Conservation (phyloP, 2,888 invertebrate species). For the Chaetoderma sp. region DNA sequence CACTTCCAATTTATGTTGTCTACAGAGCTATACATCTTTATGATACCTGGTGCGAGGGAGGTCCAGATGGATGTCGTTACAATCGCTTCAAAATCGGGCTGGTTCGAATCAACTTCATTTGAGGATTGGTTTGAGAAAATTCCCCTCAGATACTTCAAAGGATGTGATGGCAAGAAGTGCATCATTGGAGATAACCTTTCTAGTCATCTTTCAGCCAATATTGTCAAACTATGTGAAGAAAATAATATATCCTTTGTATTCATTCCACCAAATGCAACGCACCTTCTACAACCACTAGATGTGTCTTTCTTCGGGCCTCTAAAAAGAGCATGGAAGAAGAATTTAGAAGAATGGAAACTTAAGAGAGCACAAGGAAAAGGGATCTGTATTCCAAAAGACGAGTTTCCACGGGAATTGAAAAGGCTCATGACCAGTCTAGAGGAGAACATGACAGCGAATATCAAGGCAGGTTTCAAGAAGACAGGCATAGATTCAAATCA, state of each 20-base stretch:
- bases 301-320: not conserved
- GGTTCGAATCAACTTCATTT: conserved; percentile 55
- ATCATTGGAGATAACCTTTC: conserved; percentile 67
- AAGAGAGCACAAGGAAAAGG: not conserved
- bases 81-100: conserved; percentile 64
- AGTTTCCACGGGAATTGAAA: not conserved
- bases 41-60: conserved; percentile 66
- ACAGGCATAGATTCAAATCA: too few species aligned
- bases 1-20: conserved; percentile 67
- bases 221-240: not conserved
- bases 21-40: conserved; percentile 68
- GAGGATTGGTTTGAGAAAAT: conserved; percentile 56
- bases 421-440: too few species aligned
- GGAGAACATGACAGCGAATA: too few species aligned
- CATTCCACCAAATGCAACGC: not conserved
- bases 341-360: not conserved
- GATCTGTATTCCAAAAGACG: not conserved
- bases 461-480: not conserved
- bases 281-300: not conserved
- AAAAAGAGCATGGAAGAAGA: not conserved
- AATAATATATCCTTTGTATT: not conserved
- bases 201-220: conserved; percentile 17
- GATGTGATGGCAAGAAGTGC: conserved; percentile 55
- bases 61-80: conserved; percentile 63
- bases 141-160: conserved; percentile 46